Base-by-base conservation (phyloP, 2,113 vertebrate genomes). In the Haemorhous mexicanus region DNA sequence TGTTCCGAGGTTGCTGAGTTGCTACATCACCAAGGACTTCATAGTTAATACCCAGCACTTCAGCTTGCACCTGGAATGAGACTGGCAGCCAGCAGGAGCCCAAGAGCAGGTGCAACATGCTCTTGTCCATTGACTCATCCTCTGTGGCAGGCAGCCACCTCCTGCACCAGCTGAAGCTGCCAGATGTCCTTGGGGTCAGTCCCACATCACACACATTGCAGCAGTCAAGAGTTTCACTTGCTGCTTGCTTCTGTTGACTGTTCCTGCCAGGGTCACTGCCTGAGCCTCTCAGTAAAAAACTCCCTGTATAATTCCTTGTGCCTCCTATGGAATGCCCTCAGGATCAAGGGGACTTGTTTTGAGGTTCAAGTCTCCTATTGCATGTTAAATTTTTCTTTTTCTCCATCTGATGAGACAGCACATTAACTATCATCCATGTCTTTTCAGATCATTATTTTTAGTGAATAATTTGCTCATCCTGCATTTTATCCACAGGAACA, bases 141-240 rank as follows among this genome's bases (percentile, higher is more conserved):
- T 91, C 80, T 50, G 3, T 96, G 93, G 95, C 94, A 96, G 77
- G 74, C 87, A 96, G 92, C 96, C 88, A 95, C 7, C 15, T 95
- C 82, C 85, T 95, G 94, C 91, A 93, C 78, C 91, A 95, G 86
- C 86, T 93, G 78, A 87, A 93, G 81, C 81, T 95, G 95, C 89
- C 91, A 95, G 91, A 72, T 93, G 85, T 95, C 90, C 92, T 93
- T 84, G 3, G 49, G 87, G 89, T 94, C 92, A 95, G 61, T 93
- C 67, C 74, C 81, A 75, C 67, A 76, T 76, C 82, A 66, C 85
- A 67, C 2, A 4, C 75, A 88, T 12, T 94, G 95, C 95, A 67
- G 90, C 33, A 84, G 90, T 50, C 59, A 44, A 86, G 84, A 67
- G 33, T 69, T 94, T 59, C 37, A 35, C 61, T 93, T 39, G 46